Conservation (phyloP, 1,140 invertebrate species). For the Bombus superbus region DNA sequence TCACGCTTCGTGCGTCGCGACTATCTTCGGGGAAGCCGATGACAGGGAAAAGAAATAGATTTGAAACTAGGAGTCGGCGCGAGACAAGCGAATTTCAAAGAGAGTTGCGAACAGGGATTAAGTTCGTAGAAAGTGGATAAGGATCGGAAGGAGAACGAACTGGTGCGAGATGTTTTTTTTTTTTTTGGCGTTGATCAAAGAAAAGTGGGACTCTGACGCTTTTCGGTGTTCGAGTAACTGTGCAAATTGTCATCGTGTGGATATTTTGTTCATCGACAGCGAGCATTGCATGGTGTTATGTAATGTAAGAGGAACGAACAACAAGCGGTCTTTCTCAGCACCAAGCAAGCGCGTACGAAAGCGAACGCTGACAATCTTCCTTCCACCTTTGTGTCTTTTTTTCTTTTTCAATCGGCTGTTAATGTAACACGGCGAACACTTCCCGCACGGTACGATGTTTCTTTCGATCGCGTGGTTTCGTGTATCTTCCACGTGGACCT, state of each 20-base stretch:
- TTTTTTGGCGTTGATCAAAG: background rate
- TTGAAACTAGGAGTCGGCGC: background rate
- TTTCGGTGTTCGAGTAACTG: slow-evolving; percentile 2
- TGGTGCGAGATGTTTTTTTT: background rate
- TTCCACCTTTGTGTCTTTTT: background rate
- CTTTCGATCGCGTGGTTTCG: background rate
- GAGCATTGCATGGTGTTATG: slow-evolving; percentile 9
- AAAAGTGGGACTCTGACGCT: too few species aligned
- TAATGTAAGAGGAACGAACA: background rate
- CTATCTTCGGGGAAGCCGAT: background rate
- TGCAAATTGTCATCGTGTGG: slow-evolving; percentile 35
- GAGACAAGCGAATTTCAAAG: background rate
- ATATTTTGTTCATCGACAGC: slow-evolving; percentile 8
- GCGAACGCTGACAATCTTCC: background rate
- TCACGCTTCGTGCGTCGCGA: background rate
- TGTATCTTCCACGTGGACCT: too few species aligned
- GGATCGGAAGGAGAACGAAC: background rate
- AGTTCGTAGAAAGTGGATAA: background rate
- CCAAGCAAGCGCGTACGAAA: slow-evolving; percentile 19
- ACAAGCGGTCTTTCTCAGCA: background rate
- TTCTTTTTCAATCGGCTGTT: background rate
- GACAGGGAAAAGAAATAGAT: background rate
- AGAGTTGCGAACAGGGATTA: background rate
- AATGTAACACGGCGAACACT: background rate
- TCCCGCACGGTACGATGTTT: background rate